Percentiles rank a stretch among this genome's conserved stretches.
Evolutionary conservation across 2,888 invertebrate species (phyloP).

Genomic region (Megalurothrips usitatus): DNA sequence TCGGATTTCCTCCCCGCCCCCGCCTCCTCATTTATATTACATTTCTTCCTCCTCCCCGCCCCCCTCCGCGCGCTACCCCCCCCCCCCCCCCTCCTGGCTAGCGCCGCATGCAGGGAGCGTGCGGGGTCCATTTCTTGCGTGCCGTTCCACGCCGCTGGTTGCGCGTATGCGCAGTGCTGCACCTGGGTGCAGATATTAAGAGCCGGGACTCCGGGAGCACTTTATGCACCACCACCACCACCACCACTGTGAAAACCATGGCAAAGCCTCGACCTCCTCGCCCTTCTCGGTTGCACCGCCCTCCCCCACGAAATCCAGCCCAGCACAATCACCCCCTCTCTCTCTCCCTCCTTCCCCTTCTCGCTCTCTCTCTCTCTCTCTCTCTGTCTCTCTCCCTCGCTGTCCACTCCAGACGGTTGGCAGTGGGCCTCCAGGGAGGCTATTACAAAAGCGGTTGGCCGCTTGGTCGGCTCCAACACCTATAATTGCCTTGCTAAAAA

Average conservation of each 20-base stretch:
- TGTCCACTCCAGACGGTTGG: neutral
- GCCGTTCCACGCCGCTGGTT: neutral
- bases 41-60: neutral
- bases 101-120: too few relatives aligned
- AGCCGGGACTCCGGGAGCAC: too few relatives aligned
- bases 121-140: neutral
- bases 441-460: slow-evolving; percentile 10
- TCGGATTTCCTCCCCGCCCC: too few relatives aligned
- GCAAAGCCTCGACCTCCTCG: too few relatives aligned
- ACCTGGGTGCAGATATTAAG: too few relatives aligned
- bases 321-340: neutral
- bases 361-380: slow-evolving; percentile 9
- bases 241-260: too few relatives aligned
- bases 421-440: neutral
- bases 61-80: neutral
- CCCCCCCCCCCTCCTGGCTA: neutral
- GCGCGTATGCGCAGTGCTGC: neutral
- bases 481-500: slow-evolving; percentile 17
- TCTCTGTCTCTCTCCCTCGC: neutral
- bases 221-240: too few relatives aligned
- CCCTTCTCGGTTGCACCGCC: too few relatives aligned
- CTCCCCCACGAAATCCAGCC: too few relatives aligned
- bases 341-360: neutral
- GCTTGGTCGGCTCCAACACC: slow-evolving; percentile 18
- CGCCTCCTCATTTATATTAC: too few relatives aligned